A percentile compares a stretch with the other conserved stretches of the same genome.
phyloP scores from a whole-genome alignment of 2,888 invertebrate genomes.

The Dynastes tityus region DNA sequence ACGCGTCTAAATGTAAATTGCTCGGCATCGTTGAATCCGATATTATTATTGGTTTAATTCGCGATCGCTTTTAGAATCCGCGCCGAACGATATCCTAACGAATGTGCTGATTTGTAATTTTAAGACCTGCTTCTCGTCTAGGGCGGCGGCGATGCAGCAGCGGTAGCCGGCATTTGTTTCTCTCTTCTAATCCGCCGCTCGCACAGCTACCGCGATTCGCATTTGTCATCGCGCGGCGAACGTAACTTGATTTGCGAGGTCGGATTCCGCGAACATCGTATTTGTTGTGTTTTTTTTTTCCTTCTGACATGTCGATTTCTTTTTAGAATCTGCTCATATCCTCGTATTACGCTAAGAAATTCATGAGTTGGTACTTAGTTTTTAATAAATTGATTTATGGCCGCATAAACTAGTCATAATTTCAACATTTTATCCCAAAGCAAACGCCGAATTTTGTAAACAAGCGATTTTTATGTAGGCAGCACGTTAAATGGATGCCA shows the following conservation, averaged over 20 bases:
- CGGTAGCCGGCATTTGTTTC: constrained; percentile 16
- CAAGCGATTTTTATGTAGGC: not conserved
- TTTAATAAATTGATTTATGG: constrained; percentile 31
- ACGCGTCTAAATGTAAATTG: not conserved
- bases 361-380: constrained; percentile 5
- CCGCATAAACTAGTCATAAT: constrained; percentile 15
- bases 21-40: not conserved
- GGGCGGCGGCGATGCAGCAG: constrained; percentile 10
- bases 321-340: not conserved
- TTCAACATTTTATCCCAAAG: not conserved
- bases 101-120: constrained; percentile 28
- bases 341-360: not conserved
- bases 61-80: constrained; percentile 25
- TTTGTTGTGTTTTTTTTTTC: not conserved
- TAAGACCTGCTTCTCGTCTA: constrained; percentile 15
- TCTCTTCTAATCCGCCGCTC: constrained; percentile 1
- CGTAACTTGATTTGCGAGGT: constrained; percentile 45
- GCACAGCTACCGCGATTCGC: constrained; percentile 28
- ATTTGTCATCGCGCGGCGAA: constrained; percentile 39
- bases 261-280: constrained; percentile 37
- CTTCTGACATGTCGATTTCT: not conserved
- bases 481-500: not conserved
- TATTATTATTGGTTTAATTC: not conserved
- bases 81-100: constrained; percentile 11
- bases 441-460: not conserved